These are phyloP conservation scores for Pemphredon lugubris DNA, from an alignment of 2,888 invertebrate genomes.

Conservation along the genomic window DNA sequence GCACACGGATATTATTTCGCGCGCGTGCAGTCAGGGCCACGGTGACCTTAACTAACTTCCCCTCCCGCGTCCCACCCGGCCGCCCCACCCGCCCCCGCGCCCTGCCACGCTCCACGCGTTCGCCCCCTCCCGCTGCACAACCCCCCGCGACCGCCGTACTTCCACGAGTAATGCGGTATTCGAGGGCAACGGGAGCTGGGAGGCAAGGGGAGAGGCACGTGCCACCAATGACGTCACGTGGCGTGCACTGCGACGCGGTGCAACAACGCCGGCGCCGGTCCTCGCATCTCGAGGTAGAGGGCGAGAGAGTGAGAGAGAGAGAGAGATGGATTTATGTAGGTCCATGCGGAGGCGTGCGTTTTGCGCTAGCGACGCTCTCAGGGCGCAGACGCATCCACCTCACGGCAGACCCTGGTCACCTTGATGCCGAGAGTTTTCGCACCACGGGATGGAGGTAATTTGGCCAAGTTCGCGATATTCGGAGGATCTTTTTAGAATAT, in stretches of 20 bases:
- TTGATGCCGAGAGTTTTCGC: too few species aligned
- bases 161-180: slow-evolving; percentile 53
- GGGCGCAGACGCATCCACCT: slow-evolving; percentile 31
- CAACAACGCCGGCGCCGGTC: slow-evolving; percentile 71
- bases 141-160: slow-evolving; percentile 43
- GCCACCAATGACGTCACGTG: slow-evolving; percentile 80
- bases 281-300: slow-evolving; percentile 76
- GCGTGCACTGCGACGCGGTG: slow-evolving; percentile 84
- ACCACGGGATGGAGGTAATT: too few species aligned
- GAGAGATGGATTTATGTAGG: too few species aligned
- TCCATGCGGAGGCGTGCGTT: slow-evolving; percentile 57
- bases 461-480: too few species aligned
- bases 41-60: slow-evolving; percentile 84
- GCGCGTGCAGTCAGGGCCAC: slow-evolving; percentile 84
- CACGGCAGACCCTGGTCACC: neutral
- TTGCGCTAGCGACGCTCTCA: slow-evolving; percentile 4
- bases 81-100: slow-evolving; percentile 41
- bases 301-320: too few species aligned
- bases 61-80: slow-evolving; percentile 31
- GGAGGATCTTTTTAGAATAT: too few species aligned
- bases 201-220: slow-evolving; percentile 76
- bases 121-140: slow-evolving; percentile 48
- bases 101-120: slow-evolving; percentile 44
- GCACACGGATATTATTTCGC: slow-evolving; percentile 75
- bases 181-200: slow-evolving; percentile 57